Conservation (phyloP, 2,113 vertebrate genomes). For the Ahaetulla prasina region DNA sequence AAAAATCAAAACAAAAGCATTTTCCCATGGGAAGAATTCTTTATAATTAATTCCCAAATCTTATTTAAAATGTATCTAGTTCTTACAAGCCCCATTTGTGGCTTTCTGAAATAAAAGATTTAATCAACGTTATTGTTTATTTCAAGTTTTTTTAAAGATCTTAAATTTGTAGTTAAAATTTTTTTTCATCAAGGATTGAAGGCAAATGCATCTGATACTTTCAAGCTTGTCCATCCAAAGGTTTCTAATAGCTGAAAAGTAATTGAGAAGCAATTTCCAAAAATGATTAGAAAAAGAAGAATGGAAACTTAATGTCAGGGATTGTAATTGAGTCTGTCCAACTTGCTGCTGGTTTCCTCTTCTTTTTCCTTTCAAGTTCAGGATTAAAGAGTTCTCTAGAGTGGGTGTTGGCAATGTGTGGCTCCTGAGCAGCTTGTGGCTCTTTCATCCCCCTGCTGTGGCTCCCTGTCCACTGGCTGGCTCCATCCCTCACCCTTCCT, state of each 20-base stretch:
- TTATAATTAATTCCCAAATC: neutral
- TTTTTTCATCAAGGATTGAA: neutral
- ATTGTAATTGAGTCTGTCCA: neutral
- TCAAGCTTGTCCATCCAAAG: neutral
- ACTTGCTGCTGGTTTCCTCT: neutral
- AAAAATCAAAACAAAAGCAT: neutral
- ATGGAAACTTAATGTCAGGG: neutral
- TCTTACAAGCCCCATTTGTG: neutral
- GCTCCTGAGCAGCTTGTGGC: too few relatives aligned
- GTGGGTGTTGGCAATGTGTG: too few relatives aligned
- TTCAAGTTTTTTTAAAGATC: neutral
- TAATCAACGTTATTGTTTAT: neutral
- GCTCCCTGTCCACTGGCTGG: too few relatives aligned
- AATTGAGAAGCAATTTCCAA: neutral
- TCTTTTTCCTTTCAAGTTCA: neutral
- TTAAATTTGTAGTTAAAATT: neutral
- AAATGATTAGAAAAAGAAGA: neutral
- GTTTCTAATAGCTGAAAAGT: neutral
- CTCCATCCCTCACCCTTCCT: too few relatives aligned
- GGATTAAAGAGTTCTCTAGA: neutral
- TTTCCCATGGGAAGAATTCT: neutral
- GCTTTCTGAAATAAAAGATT: neutral
- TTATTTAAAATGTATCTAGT: neutral
- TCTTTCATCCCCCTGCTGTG: too few relatives aligned
- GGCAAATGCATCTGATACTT: neutral